Conservation (phyloP, 1,140 invertebrate genomes). For the Stegodyphus mimosarum region DNA sequence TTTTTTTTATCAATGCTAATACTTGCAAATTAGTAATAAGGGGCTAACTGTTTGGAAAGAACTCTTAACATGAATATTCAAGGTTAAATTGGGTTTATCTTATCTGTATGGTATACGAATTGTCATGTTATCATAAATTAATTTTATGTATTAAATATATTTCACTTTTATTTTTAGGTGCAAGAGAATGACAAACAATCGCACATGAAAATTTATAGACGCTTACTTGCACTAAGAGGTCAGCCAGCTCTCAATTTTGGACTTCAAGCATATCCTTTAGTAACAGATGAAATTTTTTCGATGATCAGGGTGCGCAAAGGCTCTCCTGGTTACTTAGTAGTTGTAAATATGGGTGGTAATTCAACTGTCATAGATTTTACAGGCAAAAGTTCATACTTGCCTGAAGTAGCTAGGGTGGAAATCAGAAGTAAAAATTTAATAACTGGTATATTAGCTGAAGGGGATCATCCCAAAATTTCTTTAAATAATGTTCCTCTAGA, state of each 20-base stretch:
- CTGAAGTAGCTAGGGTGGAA: slow-evolving; percentile 60
- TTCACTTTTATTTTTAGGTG: slow-evolving; percentile 53
- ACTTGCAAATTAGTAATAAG: too few relatives aligned
- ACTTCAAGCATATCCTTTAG: slow-evolving; percentile 60
- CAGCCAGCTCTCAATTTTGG: slow-evolving; percentile 68
- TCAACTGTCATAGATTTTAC: slow-evolving; percentile 36
- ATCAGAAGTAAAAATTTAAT: slow-evolving; percentile 53
- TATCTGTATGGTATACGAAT: too few relatives aligned
- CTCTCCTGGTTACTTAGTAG: slow-evolving; percentile 77
- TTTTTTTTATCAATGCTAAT: too few relatives aligned
- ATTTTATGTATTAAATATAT: neutral
- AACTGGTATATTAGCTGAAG: slow-evolving; percentile 9
- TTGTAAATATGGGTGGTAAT: slow-evolving; percentile 62
- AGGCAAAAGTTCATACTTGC: slow-evolving; percentile 64
- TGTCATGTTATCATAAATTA: neutral
- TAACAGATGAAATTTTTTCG: slow-evolving; percentile 62
- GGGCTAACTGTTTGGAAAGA: too few relatives aligned
- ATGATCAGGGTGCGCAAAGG: slow-evolving; percentile 75
- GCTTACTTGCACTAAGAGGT: slow-evolving; percentile 65
- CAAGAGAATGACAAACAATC: slow-evolving; percentile 63
- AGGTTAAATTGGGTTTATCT: too few relatives aligned
- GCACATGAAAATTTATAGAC: slow-evolving; percentile 65
- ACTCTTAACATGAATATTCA: too few relatives aligned
- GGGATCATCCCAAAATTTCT: slow-evolving; percentile 59
- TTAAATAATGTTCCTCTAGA: slow-evolving; percentile 57